Conservation (phyloP, 2,797 vertebrate species). For the Monodelphis domestica region DNA sequence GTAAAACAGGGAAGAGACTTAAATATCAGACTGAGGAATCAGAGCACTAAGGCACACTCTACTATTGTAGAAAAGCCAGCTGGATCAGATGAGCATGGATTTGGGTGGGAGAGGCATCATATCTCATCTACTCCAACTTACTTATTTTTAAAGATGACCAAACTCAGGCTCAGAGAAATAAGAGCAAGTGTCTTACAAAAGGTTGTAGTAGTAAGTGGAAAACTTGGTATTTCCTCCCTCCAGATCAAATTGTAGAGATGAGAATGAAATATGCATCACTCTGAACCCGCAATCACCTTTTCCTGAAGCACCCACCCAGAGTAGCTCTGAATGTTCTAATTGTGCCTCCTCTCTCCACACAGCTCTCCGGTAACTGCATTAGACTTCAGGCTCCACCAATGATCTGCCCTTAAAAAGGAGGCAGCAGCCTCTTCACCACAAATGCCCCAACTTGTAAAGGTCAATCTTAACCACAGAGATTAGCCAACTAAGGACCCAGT, state of each 20-base stretch:
- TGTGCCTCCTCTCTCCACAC: background rate
- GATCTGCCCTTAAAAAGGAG: background rate
- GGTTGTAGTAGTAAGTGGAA: background rate
- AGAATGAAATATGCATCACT: background rate
- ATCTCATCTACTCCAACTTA: background rate
- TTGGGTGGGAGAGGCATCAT: background rate
- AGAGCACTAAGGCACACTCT: background rate
- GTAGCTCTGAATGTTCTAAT: background rate
- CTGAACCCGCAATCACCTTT: background rate
- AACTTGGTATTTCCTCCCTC: background rate
- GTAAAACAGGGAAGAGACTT: background rate
- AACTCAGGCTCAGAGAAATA: background rate
- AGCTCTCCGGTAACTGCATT: background rate
- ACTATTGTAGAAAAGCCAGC: background rate
- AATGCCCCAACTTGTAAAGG: background rate
- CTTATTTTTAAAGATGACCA: background rate
- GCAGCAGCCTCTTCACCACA: background rate
- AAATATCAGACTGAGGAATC: background rate
- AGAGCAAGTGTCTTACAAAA: background rate
- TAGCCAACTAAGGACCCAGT: background rate
- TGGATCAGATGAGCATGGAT: background rate
- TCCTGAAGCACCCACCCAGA: background rate
- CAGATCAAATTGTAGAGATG: background rate
- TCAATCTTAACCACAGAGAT: background rate
- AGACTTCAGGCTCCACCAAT: background rate